Percentiles rank a stretch among this genome's conserved stretches.
Evolutionary conservation across 2,797 vertebrate genomes (phyloP).

Genomic region (Falco peregrinus): DNA sequence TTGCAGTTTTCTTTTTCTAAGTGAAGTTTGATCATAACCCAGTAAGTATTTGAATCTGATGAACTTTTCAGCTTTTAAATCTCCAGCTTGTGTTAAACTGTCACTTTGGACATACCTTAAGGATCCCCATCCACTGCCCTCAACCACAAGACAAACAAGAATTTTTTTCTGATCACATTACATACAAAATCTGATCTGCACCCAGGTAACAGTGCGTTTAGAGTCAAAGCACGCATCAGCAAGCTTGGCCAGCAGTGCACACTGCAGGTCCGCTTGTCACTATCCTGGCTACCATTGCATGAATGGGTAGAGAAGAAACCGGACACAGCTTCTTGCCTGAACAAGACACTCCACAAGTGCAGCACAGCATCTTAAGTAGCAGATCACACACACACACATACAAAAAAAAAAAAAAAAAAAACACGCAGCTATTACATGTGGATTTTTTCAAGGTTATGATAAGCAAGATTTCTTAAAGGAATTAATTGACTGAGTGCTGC

Average conservation of each 20-base stretch:
- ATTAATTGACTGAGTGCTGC: background rate
- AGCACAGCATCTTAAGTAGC: background rate
- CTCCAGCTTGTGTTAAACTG: background rate
- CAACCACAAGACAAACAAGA: background rate
- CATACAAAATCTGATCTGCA: background rate
- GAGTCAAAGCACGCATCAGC: fast-evolving
- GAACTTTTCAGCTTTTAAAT: background rate
- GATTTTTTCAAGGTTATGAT: background rate
- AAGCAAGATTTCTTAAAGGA: background rate
- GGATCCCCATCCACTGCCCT: background rate
- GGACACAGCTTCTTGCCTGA: background rate
- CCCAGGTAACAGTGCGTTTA: background rate
- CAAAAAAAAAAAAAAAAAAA: background rate
- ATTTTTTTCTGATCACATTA: background rate
- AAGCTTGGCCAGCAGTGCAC: background rate
- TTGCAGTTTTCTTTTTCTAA: background rate
- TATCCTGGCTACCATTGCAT: background rate
- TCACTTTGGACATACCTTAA: background rate
- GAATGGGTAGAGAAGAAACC: background rate
- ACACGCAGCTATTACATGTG: background rate
- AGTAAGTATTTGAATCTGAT: background rate
- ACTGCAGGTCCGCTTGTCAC: background rate
- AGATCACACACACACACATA: background rate
- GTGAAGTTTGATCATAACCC: background rate
- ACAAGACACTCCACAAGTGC: fast-evolving